These are phyloP conservation scores for Lutraria rhynchaena DNA, from an alignment of 1,140 invertebrate species.

Conservation along the genomic window DNA sequence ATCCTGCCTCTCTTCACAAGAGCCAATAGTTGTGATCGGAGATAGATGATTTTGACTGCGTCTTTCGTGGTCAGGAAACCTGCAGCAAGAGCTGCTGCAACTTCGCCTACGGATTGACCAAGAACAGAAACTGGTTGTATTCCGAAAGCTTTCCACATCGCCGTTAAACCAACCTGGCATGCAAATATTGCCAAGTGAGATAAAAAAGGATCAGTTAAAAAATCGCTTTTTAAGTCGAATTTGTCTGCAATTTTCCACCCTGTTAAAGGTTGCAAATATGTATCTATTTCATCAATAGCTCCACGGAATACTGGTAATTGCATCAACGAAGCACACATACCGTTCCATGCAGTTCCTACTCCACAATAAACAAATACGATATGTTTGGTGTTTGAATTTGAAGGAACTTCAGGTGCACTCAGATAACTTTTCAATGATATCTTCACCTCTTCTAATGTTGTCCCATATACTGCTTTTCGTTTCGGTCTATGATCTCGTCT, in stretches of 20 bases:
- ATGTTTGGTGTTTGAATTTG: not conserved
- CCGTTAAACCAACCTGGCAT: conserved; percentile 56
- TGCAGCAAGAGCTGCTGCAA: conserved; percentile 57
- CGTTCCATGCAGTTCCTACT: conserved; percentile 64
- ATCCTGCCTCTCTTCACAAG: too few relatives aligned
- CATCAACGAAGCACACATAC: conserved; percentile 65
- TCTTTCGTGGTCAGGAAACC: conserved; percentile 38
- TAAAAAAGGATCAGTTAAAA: conserved; percentile 43
- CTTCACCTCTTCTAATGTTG: conserved; percentile 31
- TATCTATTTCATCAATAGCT: conserved; percentile 61
- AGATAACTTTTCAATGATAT: conserved; percentile 24
- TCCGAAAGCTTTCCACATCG: conserved; percentile 43
- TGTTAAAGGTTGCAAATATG: conserved; percentile 38
- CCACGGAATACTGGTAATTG: conserved; percentile 35
- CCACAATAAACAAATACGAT: conserved; percentile 69
- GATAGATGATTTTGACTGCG: conserved; percentile 59
- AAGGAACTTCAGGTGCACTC: not conserved
- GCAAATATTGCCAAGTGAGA: conserved; percentile 58
- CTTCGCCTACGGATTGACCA: conserved; percentile 63
- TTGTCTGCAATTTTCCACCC: conserved; percentile 51
- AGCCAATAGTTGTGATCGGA: conserved; percentile 44
- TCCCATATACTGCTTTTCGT: conserved; percentile 9
- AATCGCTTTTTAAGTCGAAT: conserved; percentile 31
- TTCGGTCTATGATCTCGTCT: conserved; percentile 24
- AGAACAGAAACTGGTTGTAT: conserved; percentile 47